These are phyloP conservation scores for Melanerpes aurifrons DNA, from an alignment of 2,113 vertebrate species.

Conservation along the genomic window DNA sequence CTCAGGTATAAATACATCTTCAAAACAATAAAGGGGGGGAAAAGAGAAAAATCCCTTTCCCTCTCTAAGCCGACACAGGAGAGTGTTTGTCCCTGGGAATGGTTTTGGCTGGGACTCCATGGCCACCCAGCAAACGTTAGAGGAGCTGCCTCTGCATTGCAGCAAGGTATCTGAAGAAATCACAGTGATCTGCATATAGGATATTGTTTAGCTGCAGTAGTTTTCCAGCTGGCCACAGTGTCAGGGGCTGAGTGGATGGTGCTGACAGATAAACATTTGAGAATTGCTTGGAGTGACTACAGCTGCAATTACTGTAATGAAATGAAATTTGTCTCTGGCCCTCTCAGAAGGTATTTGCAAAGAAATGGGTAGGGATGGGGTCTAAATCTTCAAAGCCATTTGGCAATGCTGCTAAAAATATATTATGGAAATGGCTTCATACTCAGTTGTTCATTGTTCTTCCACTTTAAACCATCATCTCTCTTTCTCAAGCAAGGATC, in stretches of 20 bases:
- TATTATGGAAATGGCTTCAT: slow-evolving; percentile 9
- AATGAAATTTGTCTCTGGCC: background rate
- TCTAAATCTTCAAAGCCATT: slow-evolving; percentile 43
- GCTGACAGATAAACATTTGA: slow-evolving; percentile 36
- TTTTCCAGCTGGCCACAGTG: slow-evolving; percentile 17
- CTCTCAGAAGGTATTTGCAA: slow-evolving; percentile 22
- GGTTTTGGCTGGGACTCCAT: background rate
- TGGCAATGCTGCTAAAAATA: slow-evolving; percentile 8
- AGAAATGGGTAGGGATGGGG: background rate
- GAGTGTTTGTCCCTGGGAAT: background rate
- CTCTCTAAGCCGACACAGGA: background rate
- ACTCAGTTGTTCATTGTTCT: slow-evolving; percentile 5
- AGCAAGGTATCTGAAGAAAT: slow-evolving; percentile 48
- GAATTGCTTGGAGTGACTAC: background rate
- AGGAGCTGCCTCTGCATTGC: slow-evolving; percentile 59
- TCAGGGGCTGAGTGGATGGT: background rate
- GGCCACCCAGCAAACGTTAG: background rate
- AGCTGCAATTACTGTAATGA: slow-evolving; percentile 51
- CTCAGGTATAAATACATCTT: background rate
- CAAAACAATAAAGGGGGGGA: background rate
- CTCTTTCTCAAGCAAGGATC: slow-evolving; percentile 15
- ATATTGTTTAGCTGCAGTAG: slow-evolving; percentile 47
- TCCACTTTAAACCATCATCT: slow-evolving; percentile 1
- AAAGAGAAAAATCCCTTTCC: background rate
- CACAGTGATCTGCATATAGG: slow-evolving; percentile 50